phyloP scores from a whole-genome alignment of 1,140 invertebrate genomes.

The Drosophila virilis region DNA sequence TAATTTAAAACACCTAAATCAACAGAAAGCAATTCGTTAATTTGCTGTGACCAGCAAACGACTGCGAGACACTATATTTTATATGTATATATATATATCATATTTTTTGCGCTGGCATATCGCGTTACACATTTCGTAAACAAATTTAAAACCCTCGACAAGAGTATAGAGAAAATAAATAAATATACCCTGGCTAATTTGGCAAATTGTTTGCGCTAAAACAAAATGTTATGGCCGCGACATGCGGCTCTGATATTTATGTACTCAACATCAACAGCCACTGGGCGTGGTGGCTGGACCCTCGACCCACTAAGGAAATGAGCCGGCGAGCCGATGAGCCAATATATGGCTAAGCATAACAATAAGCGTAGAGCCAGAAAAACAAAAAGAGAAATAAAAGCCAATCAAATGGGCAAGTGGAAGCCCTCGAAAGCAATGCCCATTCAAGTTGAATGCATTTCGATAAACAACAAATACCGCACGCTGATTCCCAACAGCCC shows the following conservation, averaged over 20 bases:
- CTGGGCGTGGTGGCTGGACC: neutral
- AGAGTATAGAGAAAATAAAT: conserved; percentile 6
- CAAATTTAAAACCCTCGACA: too few species aligned
- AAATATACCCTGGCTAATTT: conserved; percentile 63
- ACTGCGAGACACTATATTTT: neutral
- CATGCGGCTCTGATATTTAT: conserved; percentile 65
- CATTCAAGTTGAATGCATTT: conserved; percentile 77
- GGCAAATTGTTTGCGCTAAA: conserved; percentile 65
- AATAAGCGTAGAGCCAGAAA: conserved; percentile 29
- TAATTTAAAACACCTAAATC: conserved; percentile 11
- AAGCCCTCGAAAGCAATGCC: conserved; percentile 54
- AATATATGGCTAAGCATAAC: conserved; percentile 10
- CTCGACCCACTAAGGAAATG: conserved; percentile 2
- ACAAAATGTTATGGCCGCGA: conserved; percentile 67
- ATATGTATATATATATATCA: too few species aligned
- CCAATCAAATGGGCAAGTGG: conserved; percentile 52
- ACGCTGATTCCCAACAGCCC: conserved; percentile 5
- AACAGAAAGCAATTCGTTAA: neutral
- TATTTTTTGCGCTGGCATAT: too few species aligned
- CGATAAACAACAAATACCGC: conserved; percentile 43
- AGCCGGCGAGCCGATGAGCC: neutral
- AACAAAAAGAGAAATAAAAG: conserved; percentile 28
- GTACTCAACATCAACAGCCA: conserved; percentile 16
- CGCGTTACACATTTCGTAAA: too few species aligned
- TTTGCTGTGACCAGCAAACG: neutral